phyloP scores from a whole-genome alignment of 2,113 vertebrate genomes.

The Elgaria multicarinata region DNA sequence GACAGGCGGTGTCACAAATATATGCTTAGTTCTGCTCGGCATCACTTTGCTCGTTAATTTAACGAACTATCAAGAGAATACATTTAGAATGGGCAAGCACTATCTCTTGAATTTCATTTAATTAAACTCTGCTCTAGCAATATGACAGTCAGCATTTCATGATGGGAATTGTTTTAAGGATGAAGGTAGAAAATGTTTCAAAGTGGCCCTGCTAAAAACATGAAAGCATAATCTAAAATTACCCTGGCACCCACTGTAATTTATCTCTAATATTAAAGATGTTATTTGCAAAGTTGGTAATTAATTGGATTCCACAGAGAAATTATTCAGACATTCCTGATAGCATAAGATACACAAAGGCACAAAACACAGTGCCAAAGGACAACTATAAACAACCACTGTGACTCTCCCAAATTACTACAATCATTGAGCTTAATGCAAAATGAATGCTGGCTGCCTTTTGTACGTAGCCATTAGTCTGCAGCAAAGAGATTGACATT shows the following conservation, averaged over 20 bases:
- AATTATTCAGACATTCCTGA: constrained; percentile 69
- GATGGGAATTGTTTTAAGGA: constrained; percentile 70
- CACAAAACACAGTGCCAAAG: constrained; percentile 62
- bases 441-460: constrained; percentile 67
- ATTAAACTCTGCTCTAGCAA: constrained; percentile 75
- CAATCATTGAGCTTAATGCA: constrained; percentile 57
- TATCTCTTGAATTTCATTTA: constrained; percentile 77
- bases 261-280: constrained; percentile 76
- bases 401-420: constrained; percentile 53
- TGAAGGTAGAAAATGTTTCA: constrained; percentile 71
- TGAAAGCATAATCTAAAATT: constrained; percentile 71
- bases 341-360: constrained; percentile 59
- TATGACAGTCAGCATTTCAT: constrained; percentile 74
- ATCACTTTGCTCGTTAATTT: constrained; percentile 73
- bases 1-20: constrained; percentile 55
- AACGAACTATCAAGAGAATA: constrained; percentile 75
- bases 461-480: constrained; percentile 58
- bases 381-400: constrained; percentile 61
- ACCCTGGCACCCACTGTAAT: constrained; percentile 60
- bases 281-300: constrained; percentile 72
- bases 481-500: constrained; percentile 66
- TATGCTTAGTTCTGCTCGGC: constrained; percentile 61
- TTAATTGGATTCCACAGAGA: constrained; percentile 77
- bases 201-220: constrained; percentile 61
- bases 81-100: constrained; percentile 67